Conservation (phyloP, 2,888 invertebrate species). For the Carcina quercana region DNA sequence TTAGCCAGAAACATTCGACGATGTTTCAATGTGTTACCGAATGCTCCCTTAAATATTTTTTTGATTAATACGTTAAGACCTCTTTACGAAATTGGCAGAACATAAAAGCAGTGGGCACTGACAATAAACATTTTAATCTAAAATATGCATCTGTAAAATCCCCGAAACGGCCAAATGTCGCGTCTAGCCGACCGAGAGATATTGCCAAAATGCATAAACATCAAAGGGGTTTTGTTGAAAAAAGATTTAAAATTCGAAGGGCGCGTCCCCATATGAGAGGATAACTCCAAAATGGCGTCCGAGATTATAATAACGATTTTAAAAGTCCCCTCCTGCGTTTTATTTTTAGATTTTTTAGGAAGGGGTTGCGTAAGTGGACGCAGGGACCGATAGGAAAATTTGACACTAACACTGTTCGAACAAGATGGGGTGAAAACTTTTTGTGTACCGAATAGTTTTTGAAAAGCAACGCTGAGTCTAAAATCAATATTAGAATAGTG, state of each 20-base stretch:
- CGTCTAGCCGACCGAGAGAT: constrained; percentile 58
- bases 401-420: constrained; percentile 57
- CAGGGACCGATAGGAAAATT: constrained; percentile 56
- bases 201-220: constrained; percentile 69
- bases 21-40: too few relatives aligned
- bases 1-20: too few relatives aligned
- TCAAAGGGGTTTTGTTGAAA: constrained; percentile 70
- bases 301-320: constrained; percentile 75
- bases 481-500: not conserved
- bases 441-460: constrained; percentile 20
- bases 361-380: constrained; percentile 66
- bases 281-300: constrained; percentile 61
- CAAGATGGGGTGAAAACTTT: constrained; percentile 54
- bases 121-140: constrained; percentile 61
- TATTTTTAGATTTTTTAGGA: constrained; percentile 55
- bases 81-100: constrained; percentile 35
- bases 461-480: constrained; percentile 6
- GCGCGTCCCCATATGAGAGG: constrained; percentile 49
- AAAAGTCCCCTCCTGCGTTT: constrained; percentile 58
- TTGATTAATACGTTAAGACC: too few relatives aligned
- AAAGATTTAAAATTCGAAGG: constrained; percentile 69
- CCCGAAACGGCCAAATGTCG: constrained; percentile 66
- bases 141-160: constrained; percentile 65
- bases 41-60: too few relatives aligned
- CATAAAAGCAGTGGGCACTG: constrained; percentile 32